phyloP scores from a whole-genome alignment of 2,113 vertebrate genomes.

The Ascaphus truei region DNA sequence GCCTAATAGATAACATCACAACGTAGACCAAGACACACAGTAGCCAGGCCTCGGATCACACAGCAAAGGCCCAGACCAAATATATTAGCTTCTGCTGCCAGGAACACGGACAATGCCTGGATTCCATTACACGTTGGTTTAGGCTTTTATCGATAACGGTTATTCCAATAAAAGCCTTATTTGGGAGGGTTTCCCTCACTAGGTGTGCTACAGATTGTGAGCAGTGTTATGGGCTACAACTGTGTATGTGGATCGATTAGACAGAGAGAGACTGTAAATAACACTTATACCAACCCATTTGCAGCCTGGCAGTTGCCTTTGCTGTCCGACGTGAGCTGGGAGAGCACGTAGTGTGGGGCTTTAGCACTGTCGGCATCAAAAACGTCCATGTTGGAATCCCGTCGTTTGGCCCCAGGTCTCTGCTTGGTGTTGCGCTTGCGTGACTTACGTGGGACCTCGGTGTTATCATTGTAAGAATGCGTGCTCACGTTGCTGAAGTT shows the following conservation, averaged over 20 bases:
- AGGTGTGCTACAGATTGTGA: no score
- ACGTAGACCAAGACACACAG: no score
- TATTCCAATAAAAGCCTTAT: no score
- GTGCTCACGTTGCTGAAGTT: constrained; percentile 97
- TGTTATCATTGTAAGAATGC: constrained; percentile 97
- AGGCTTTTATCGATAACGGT: no score
- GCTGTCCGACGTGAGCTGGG: constrained; percentile 90
- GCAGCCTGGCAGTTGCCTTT: constrained; percentile 89
- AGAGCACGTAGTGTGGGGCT: constrained; percentile 97
- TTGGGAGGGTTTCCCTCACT: no score
- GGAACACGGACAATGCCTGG: no score
- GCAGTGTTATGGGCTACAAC: no score
- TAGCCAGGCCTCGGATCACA: no score
- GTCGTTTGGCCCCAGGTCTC: constrained; percentile 87
- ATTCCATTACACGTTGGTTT: no score
- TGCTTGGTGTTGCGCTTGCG: constrained; percentile 96
- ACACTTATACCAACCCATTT: constrained; percentile 81
- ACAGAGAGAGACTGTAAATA: constrained; percentile 58
- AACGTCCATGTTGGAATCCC: constrained; percentile 88
- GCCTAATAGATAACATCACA: no score
- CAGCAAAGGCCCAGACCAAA: no score
- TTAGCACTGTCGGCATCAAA: constrained; percentile 99
- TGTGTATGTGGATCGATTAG: constrained; percentile 49
- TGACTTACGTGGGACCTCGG: constrained; percentile 95
- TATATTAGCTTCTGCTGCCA: no score